Conservation (phyloP, 1,140 invertebrate species). For the Neoseiulus cucumeris region DNA sequence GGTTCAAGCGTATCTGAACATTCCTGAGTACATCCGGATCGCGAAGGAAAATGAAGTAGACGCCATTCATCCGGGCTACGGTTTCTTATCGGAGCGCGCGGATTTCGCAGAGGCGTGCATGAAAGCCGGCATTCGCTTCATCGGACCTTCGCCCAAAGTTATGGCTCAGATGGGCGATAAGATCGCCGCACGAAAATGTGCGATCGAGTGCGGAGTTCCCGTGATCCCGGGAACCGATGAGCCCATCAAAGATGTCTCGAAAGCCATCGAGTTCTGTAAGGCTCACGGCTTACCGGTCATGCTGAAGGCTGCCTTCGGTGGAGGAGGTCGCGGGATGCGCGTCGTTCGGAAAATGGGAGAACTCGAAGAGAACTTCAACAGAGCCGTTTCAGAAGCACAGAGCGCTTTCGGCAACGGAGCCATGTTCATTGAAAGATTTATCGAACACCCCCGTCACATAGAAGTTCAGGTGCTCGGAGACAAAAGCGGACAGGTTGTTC, state of each 20-base stretch:
- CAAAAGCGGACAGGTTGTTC: conserved; percentile 31
- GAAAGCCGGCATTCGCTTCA: conserved; percentile 79
- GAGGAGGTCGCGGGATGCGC: conserved; percentile 22
- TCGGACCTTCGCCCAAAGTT: conserved; percentile 80
- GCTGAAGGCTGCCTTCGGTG: conserved; percentile 22
- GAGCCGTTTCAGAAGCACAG: conserved; percentile 18
- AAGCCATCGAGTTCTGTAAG: conserved; percentile 73
- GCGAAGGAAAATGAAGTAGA: conserved; percentile 22
- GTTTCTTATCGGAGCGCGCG: conserved; percentile 19
- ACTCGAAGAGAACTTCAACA: conserved; percentile 11
- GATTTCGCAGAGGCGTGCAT: conserved; percentile 45
- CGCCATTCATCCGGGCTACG: conserved; percentile 32
- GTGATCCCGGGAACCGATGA: conserved; percentile 44
- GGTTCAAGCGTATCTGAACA: conserved; percentile 19
- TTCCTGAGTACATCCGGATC: conserved; percentile 19
- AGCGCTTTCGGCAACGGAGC: conserved; percentile 19
- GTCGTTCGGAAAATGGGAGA: conserved; percentile 15
- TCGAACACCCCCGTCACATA: conserved; percentile 21
- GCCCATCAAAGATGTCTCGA: conserved; percentile 64
- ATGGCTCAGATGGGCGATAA: conserved; percentile 43
- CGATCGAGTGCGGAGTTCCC: conserved; percentile 27
- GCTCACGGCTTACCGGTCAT: conserved; percentile 39
- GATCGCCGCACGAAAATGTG: conserved; percentile 16
- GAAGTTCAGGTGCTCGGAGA: conserved; percentile 28
- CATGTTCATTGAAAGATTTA: conserved; percentile 20